Conservation (phyloP, 2,113 vertebrate genomes). For the Rhodinocichla rosea region DNA sequence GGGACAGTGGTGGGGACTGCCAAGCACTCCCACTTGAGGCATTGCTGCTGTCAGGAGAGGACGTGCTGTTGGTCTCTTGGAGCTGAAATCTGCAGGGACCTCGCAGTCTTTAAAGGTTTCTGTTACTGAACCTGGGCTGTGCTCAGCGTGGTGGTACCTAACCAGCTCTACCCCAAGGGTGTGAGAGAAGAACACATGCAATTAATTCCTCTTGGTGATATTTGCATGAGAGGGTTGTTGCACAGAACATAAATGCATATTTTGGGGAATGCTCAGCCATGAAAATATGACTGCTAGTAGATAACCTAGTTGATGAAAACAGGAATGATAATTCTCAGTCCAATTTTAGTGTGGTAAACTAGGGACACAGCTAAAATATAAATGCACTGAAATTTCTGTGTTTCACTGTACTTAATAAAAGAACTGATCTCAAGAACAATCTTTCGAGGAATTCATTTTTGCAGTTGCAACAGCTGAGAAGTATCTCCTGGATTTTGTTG, state of each 20-base stretch:
- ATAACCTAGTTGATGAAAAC: neutral
- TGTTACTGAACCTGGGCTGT: neutral
- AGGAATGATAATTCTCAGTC: neutral
- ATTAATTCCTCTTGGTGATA: neutral
- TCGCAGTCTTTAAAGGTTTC: neutral
- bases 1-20: neutral
- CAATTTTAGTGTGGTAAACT: neutral
- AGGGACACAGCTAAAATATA: neutral
- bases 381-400: neutral
- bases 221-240: neutral
- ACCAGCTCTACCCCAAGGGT: neutral
- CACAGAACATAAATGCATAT: neutral
- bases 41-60: neutral
- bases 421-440: neutral
- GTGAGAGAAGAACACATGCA: neutral
- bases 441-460: neutral
- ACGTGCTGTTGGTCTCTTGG: rapidly evolving
- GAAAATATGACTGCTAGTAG: neutral
- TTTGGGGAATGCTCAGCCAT: neutral
- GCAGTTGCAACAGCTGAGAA: neutral
- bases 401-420: neutral
- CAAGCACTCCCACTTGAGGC: neutral
- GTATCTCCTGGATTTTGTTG: neutral
- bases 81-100: neutral
- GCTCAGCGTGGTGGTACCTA: neutral